Percentiles rank a stretch among this genome's conserved stretches.
Conservation (phyloP, 2,888 invertebrate species). For the Drosophila multiciliata region DNA sequence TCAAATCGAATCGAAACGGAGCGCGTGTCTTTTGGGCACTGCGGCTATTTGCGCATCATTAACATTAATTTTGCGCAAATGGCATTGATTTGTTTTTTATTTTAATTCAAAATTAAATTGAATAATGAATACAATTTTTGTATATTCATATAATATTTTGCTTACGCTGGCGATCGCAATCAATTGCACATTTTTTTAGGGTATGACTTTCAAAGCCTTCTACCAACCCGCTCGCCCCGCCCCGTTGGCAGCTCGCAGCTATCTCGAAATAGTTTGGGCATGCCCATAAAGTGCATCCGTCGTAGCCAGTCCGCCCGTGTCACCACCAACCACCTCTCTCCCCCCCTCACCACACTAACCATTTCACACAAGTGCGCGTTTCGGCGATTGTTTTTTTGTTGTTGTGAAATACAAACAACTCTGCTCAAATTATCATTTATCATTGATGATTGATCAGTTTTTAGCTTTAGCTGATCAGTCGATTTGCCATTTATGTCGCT, state of each 20-base stretch:
- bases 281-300: constrained; percentile 72
- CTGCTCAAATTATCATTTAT: constrained; percentile 6
- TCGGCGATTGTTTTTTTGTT: constrained; percentile 10
- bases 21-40: constrained; percentile 21
- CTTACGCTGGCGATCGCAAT: constrained; percentile 58
- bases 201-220: constrained; percentile 14
- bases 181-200: constrained; percentile 28
- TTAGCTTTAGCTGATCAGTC: constrained; percentile 13
- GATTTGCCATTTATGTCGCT: constrained; percentile 1
- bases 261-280: constrained; percentile 43
- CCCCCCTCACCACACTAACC: neutral
- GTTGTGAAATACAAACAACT: constrained; percentile 10
- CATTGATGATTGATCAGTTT: neutral
- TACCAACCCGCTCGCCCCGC: neutral
- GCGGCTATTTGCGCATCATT: constrained; percentile 52
- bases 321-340: neutral
- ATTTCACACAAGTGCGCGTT: neutral
- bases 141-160: constrained; percentile 38
- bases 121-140: constrained; percentile 34
- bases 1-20: neutral
- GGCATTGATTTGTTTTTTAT: constrained; percentile 74
- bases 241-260: constrained; percentile 1
- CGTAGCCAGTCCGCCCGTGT: neutral
- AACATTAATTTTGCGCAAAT: constrained; percentile 65
- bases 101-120: constrained; percentile 60